Evolutionary conservation across 2,888 invertebrate species (phyloP), one percentile per base, ranked within the genome.

Genomic region (Barypeithes pellucidus): DNA sequence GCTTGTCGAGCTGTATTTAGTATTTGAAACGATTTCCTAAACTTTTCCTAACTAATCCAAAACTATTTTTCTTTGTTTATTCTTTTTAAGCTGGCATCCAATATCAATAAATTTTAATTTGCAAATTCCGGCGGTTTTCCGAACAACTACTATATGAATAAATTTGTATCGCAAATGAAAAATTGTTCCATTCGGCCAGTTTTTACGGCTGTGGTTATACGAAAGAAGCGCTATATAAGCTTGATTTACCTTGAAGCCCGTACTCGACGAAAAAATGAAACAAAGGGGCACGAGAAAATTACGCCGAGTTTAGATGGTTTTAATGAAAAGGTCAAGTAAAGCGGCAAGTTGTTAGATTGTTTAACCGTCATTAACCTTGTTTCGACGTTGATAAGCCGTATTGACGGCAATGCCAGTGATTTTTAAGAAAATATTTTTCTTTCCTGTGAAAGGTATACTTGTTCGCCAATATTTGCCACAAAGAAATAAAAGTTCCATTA

Each of bases 51-150:
- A 39, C 16, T 36, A 16, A 39, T 54, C 8, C 20, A 2, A 5
- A 20, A n/a, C 52, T 50, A 39, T 66, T 52, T 54, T 20, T 52
- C 22, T 52, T 36, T 22, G 54, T 39, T 66, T 29, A 5, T 29
- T 52, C n/a, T 52, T 52, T 66, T 52, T 41, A 66, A 20, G 41
- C 65, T n/a, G 63, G 63, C 20, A 22, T 62, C 57, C 60, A 60
- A 72, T 72, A 66, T 72, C 67, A 39, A 67, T 72, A 72, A 72
- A 72, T 72, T 72, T 72, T 72, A 72, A 72, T 72, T 72, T 61
- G 52, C 67, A 66, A 61, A 72, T 72, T 66, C 67, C 60, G 67
- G 66, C 67, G 61, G 61, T 67, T 59, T 72, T 66, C 52, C 71
- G 65, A 71, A 71, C 71, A 63, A 61, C 71, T 65, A 65, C 71